Conservation (phyloP, 1,140 invertebrate genomes). For the Drosophila serrata region DNA sequence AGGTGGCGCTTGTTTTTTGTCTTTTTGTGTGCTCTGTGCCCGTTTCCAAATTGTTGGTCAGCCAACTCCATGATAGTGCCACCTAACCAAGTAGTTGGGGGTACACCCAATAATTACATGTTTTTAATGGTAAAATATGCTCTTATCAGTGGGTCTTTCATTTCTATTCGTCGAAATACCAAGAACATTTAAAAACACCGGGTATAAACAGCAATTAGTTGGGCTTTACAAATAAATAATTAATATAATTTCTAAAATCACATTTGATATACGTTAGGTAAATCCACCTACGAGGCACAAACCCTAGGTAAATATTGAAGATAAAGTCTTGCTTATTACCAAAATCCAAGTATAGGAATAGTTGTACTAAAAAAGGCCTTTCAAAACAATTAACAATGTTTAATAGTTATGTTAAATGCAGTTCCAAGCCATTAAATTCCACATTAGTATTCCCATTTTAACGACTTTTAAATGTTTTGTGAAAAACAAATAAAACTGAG, state of each 20-base stretch:
- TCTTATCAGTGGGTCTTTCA: not conserved
- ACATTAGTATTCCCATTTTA: not conserved
- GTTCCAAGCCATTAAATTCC: slow-evolving; percentile 3
- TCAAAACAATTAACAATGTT: not conserved
- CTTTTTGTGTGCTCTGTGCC: slow-evolving; percentile 28
- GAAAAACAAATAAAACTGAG: not conserved
- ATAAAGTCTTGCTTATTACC: not conserved
- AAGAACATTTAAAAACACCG: not conserved
- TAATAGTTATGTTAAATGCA: not conserved
- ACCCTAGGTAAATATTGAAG: not conserved
- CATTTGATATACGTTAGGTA: not conserved
- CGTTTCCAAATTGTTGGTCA: slow-evolving; percentile 45
- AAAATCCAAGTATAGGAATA: not conserved
- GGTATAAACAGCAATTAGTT: not conserved
- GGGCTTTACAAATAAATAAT: not conserved
- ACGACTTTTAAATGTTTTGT: not conserved
- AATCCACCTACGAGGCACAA: not conserved
- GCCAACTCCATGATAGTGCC: slow-evolving; percentile 1
- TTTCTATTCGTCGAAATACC: not conserved
- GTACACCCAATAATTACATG: slow-evolving; percentile 10
- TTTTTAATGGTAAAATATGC: not conserved
- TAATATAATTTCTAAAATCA: not conserved
- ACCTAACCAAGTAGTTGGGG: not conserved
- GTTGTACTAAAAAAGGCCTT: not conserved
- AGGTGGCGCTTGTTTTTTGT: slow-evolving; percentile 50